Evolutionary conservation across 2,888 invertebrate species (phyloP), one percentile per base, ranked within the genome.

Genomic region (Adelphocoris suturalis): DNA sequence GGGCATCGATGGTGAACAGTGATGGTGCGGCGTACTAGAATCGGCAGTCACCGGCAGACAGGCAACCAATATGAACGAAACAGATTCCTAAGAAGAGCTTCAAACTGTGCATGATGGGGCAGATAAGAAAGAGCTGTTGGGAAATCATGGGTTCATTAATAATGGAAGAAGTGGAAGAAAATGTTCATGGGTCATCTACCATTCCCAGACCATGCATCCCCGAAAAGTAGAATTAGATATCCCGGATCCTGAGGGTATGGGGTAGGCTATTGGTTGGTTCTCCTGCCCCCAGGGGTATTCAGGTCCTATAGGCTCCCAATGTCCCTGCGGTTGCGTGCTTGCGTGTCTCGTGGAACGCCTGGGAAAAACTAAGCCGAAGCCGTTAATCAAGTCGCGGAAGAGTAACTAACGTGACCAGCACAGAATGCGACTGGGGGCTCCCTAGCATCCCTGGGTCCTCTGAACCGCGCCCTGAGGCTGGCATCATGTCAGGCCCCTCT

Each of bases 381-480:
- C 85, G 85, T 85, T 85, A 85, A 85, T 85, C 85, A 85, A 61
- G 47, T 82, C 82, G 46, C 80, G 80, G 80, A 80, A 47, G 80
- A 48, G 27, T 46, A 52, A 52, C 52, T 52, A 82, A 82, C 85
- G 85, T 85, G 85, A 85, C 85, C 37, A 61, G 27, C 61, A 27
- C 68, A 78, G 78, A 78, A 78, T 78, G 46, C 78, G 37, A 47
- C 78, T 78, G 16, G 78, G 19, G 61, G n/a, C 61, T n/a, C n/a
- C 19, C 14, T 12, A 19, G 27, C 23, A 19, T 13, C 68, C 13
- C 52, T 52, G 12, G 52, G 16, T 16, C 52, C 13, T 13, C 13
- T 7, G 68, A 12, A 19, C 68, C 23, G 23, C 23, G 23, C 68
- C 68, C 27, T 19, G 19, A 23, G 68, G 68, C 27, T 27, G 12